Evolutionary conservation across 2,888 invertebrate genomes (phyloP), one percentile per base, ranked within the genome.

Genomic region (Anthophora plumipes): DNA sequence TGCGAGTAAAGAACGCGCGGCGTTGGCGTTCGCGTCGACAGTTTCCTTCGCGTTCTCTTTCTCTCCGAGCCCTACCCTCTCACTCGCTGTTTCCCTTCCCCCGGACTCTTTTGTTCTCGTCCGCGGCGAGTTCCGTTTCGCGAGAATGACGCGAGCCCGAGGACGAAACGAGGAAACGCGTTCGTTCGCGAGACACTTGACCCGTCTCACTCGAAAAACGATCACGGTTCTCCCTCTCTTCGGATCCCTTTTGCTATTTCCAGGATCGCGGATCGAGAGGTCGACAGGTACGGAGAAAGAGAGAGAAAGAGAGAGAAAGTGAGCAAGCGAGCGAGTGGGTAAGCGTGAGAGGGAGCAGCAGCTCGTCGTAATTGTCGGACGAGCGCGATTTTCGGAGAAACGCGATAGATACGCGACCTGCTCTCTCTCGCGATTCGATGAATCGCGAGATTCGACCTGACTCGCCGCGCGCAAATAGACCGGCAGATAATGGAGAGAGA

Each of bases 401-500:
- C 31, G 31, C 31, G 31, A 31, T n/a, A 48, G n/a, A 20, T 46
- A 31, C 43, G 17, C 61, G 54, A 57, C 57, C 46, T 25, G 60
- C 22, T 31, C 57, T 20, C 57, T 20, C 43, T 59, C 2, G 25
- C 77, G 76, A 68, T 11, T 74, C 61, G 61, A 50, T 59, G 76
- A 72, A 17, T 20, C 63, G n/a, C n/a, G 69, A 77, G 84, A 82
- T 84, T 84, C 86, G 84, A 84, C 82, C 83, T 80, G 84, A 84
- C 83, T 83, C 54, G 31, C 31, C 71, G 71, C 67, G 76, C 69
- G 73, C 80, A 86, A 89, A 90, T 88, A 88, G 86, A 88, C 88
- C 86, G 81, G 74, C 73, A 86, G 90, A 91, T 90, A 91, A 90
- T 88, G 85, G 80, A 86, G 86, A 88, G 86, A 86, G 78, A 82